Base-by-base conservation (phyloP, 2,113 vertebrate species). In the Octodon degus region DNA sequence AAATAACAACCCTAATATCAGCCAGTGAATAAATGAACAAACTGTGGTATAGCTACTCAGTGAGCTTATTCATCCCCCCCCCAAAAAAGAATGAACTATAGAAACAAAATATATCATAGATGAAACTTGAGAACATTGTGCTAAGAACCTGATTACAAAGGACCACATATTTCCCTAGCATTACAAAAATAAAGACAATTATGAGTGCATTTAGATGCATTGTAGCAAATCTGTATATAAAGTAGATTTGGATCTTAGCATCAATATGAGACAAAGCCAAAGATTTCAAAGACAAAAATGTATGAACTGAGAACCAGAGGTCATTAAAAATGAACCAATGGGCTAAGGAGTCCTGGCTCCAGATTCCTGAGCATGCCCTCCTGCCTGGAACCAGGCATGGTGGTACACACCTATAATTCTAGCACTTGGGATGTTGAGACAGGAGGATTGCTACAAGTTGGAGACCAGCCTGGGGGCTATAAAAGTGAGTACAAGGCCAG, bases 211-310 rank as follows among this genome's bases (percentile, higher is more conserved):
- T 17, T 50, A 79, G 40, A 17, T 79, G 76, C 43, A 79, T 20
- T 85, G 40, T 65, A 40, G 40, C 60, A 47, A 85, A 65, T 65
- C 37, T 34, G 7, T 32, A 47, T 43, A 19, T 43, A 65, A 65
- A 47, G 62, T 50, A 67, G 27, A 19, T 67, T 67, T 9, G 24
- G 32, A 68, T 68, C 14, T 16, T 70, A 90, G 24, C 32, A 47
- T 81, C 74, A 87, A 76, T 83, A 83, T 83, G 67, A 91, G 60
- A 87, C 47, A 77, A 76, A 93, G 92, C 50, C 37, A 88, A 6
- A 83, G 82, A 90, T 65, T 94, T 65, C 91, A 20, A 67, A 96
- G 63, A 53, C 72, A 93, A 53, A 86, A 60, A 53, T 74, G 19
- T 87, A 87, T 91, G 76, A 87, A 87, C 76, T 76, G 83, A 87